Evolutionary conservation across 64 coral and sea anemone genomes (phyloP).

Genomic region (Stichodactyla helianthus): DNA sequence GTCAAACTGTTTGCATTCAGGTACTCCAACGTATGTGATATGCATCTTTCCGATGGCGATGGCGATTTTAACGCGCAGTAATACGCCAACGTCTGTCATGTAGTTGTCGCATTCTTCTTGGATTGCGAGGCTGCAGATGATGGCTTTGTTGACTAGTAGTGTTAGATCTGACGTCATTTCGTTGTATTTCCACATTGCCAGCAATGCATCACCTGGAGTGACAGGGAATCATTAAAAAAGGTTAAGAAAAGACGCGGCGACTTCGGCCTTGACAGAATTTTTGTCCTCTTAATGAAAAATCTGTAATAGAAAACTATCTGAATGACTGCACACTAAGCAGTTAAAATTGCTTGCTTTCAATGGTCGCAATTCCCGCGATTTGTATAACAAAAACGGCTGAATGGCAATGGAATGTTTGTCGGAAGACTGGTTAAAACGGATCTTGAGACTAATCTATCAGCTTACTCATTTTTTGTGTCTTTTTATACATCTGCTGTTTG

Average conservation of each 20-base stretch:
- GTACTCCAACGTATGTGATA: constrained; percentile 82
- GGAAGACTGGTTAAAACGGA: no score
- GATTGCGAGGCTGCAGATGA: constrained; percentile 85
- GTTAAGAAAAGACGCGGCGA: neutral
- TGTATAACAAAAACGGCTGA: no score
- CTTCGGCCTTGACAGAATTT: no score
- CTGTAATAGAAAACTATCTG: no score
- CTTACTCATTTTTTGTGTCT: no score
- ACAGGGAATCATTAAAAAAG: neutral
- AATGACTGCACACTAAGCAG: no score
- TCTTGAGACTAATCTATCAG: no score
- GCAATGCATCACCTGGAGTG: constrained; percentile 72
- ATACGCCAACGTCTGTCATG: constrained; percentile 95
- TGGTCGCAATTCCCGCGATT: no score
- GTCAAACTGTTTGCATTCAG: constrained; percentile 93
- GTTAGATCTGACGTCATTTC: constrained; percentile 36
- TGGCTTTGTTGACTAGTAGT: constrained; percentile 85
- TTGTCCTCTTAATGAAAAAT: no score
- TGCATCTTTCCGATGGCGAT: constrained; percentile 88
- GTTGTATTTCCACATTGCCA: constrained; percentile 77
- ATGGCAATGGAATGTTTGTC: no score
- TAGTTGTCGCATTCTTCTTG: constrained; percentile 97
- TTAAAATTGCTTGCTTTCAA: no score
- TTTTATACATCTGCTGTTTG: neutral
- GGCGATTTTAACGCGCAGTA: constrained; percentile 91